A percentile compares a stretch with the other conserved stretches of the same genome.
These are phyloP conservation scores for Acestrorhynchus altus DNA, from an alignment of 2,797 vertebrate genomes.

Conservation along the genomic window DNA sequence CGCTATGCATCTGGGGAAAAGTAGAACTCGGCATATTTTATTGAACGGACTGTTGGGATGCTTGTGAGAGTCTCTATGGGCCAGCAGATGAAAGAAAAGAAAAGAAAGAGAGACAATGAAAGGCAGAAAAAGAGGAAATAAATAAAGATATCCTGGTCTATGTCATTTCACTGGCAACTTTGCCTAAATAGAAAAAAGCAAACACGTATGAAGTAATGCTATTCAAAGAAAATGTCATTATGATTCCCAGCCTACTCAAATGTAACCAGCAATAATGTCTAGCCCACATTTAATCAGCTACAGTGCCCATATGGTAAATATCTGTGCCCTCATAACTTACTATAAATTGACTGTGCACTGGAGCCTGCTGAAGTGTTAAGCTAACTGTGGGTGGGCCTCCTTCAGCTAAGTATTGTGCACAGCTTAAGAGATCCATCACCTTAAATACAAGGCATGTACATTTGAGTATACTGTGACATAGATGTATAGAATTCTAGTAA, in stretches of 20 bases:
- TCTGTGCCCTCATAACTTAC: constrained; percentile 40
- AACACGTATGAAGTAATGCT: no score
- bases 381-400: constrained; percentile 41
- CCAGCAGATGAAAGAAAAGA: no score
- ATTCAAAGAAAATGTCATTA: background rate
- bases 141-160: no score
- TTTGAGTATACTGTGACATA: constrained; percentile 18
- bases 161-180: no score
- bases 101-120: no score
- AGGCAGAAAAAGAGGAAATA: no score
- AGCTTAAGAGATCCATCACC: constrained; percentile 27
- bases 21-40: no score
- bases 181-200: no score
- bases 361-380: constrained; percentile 46
- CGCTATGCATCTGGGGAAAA: no score
- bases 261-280: constrained; percentile 44
- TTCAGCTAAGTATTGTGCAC: constrained; percentile 29
- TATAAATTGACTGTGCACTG: constrained; percentile 20
- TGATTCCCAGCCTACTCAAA: background rate
- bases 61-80: no score
- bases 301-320: constrained; percentile 45
- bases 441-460: constrained; percentile 33
- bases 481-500: constrained; percentile 40
- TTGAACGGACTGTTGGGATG: no score
- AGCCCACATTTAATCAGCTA: constrained; percentile 30